Evolutionary conservation across 2,888 invertebrate species (phyloP).

Genomic region (Heliconius ismenius): DNA sequence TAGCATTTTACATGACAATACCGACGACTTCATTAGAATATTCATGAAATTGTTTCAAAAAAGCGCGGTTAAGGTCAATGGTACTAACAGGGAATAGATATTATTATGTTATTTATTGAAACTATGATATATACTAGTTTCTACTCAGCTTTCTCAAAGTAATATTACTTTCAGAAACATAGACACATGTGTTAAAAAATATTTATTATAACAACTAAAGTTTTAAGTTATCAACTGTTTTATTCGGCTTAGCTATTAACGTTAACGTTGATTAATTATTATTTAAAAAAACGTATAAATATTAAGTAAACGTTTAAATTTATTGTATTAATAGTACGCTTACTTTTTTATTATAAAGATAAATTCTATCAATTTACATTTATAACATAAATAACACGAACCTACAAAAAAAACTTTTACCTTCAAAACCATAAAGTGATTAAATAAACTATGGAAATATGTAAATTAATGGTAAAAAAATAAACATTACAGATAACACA

Average conservation of each 20-base stretch:
- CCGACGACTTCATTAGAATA: constrained; percentile 25
- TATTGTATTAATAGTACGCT: constrained; percentile 1
- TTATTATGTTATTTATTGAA: neutral
- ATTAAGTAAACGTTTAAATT: neutral
- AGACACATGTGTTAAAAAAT: neutral
- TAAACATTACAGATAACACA: constrained; percentile 16
- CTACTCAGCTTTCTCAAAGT: neutral
- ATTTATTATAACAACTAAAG: neutral
- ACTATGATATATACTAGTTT: neutral
- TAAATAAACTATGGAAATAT: constrained; percentile 20
- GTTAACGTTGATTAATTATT: too few species aligned
- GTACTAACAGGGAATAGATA: constrained; percentile 3
- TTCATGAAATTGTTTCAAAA: constrained; percentile 28
- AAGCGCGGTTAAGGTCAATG: constrained; percentile 22
- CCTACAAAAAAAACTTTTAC: constrained; percentile 9
- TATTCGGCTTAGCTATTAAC: neutral
- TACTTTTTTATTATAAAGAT: neutral
- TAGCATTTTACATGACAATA: constrained; percentile 24
- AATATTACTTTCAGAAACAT: too few species aligned
- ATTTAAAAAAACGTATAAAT: neutral
- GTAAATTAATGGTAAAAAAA: constrained; percentile 23
- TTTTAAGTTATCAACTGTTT: neutral
- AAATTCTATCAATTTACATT: constrained; percentile 5
- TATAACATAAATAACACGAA: neutral
- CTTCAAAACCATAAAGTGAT: constrained; percentile 11